Evolutionary conservation across 2,888 invertebrate genomes (phyloP), one percentile per base, ranked within the genome.

Genomic region (Corythucha ciliata): DNA sequence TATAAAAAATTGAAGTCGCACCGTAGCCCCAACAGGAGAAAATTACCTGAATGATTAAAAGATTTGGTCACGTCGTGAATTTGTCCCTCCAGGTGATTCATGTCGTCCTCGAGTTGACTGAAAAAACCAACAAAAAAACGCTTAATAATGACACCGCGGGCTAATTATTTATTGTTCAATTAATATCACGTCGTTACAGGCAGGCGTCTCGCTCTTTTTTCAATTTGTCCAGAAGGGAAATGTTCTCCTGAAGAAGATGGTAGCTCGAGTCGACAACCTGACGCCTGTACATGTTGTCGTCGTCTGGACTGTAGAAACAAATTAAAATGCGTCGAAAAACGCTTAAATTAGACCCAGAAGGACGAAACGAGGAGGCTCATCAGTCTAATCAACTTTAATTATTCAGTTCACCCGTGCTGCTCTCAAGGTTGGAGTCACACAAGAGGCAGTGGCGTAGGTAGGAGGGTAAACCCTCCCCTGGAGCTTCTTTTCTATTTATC

Each of bases 211-310:
- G 71, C 57, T 71, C 70, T 41, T 67, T 67, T 48, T 66, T 63
- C 39, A 74, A 61, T 51, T 67, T 65, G 49, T 68, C 68, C 33
- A 74, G 57, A 3, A 72, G 63, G 24, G 62, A 65, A 40, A 72
- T 67, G 56, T 71, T 70, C 55, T 72, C 71, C 58, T 74, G 72
- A 29, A 74, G 68, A 21, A 74, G 62, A 49, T 69, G 69, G 57
- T 70, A 73, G 58, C 69, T 72, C n/a, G 66, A 68, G 59, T 72
- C 70, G 3, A 69, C 69, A 52, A 55, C 50, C 63, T 63, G 29
- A 16, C 37, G 27, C 25, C 34, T 59, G 18, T 18, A 16, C 33
- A 33, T 33, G 18, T 33, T 18, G 14, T 33, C 18, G 18, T 33
- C 33, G 33, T 18, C 18, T 33, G 14, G 14, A 4, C 33, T 33